Conservation (phyloP, 2,888 invertebrate species). For the Zhengitettix transpicula region DNA sequence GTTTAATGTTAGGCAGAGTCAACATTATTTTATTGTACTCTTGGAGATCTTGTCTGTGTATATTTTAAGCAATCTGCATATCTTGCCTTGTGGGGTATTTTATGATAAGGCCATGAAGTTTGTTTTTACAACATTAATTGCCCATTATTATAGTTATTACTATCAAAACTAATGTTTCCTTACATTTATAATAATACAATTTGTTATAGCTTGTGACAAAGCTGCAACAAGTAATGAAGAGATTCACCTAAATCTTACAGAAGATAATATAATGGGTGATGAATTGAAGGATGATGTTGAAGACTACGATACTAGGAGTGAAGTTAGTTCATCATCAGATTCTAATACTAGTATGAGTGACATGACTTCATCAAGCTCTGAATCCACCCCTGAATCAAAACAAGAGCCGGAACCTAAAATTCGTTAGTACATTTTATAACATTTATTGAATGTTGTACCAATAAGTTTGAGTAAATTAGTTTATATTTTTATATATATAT, state of each 20-base stretch:
- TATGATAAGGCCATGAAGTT: too few relatives aligned
- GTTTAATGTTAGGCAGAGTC: too few relatives aligned
- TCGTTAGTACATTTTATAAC: neutral
- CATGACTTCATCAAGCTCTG: neutral
- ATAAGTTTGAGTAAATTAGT: neutral
- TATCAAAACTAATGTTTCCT: too few relatives aligned
- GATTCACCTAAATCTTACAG: neutral
- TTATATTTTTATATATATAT: too few relatives aligned
- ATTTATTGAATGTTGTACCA: neutral
- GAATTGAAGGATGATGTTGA: slow-evolving; percentile 4
- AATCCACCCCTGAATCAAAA: slow-evolving; percentile 5
- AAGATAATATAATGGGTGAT: slow-evolving; percentile 5
- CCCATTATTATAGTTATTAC: too few relatives aligned
- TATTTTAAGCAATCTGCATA: too few relatives aligned
- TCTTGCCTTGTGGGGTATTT: too few relatives aligned
- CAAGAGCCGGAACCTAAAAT: neutral
- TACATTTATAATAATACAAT: too few relatives aligned
- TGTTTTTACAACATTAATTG: too few relatives aligned
- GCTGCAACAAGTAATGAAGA: neutral
- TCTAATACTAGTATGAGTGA: slow-evolving; percentile 17
- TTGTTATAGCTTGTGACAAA: neutral
- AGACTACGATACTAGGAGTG: slow-evolving; percentile 66
- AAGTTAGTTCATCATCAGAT: slow-evolving; percentile 65
- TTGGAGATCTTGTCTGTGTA: too few relatives aligned
- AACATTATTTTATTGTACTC: too few relatives aligned